phyloP scores from a whole-genome alignment of 2,888 invertebrate species.

The Sturmia bella region DNA sequence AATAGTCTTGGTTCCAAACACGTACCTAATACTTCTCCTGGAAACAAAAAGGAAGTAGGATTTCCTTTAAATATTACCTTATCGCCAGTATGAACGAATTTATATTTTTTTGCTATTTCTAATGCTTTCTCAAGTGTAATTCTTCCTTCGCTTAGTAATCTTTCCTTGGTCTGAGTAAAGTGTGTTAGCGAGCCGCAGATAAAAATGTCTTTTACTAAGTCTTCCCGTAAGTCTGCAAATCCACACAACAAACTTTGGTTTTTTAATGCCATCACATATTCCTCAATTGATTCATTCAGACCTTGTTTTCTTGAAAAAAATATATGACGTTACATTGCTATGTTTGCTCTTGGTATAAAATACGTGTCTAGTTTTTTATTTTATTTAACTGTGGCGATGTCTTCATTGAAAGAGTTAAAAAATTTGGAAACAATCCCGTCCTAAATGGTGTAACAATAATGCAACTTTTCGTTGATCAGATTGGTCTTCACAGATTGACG shows the following conservation, averaged over 20 bases:
- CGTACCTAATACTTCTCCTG: conserved; percentile 33
- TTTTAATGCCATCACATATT: conserved; percentile 12
- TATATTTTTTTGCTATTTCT: conserved; percentile 3
- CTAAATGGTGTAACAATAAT: conserved; percentile 48
- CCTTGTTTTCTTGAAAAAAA: conserved; percentile 34
- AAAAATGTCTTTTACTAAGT: conserved; percentile 10
- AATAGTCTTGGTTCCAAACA: conserved; percentile 32
- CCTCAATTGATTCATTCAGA: conserved; percentile 13
- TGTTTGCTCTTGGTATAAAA: conserved; percentile 69
- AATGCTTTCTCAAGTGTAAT: conserved; percentile 11
- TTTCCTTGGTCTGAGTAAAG: conserved; percentile 2
- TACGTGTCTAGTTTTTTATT: conserved; percentile 45
- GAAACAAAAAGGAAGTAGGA: conserved; percentile 40
- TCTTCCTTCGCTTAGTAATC: conserved; percentile 14
- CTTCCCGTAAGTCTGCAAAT: conserved; percentile 12
- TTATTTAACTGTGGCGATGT: conserved; percentile 54
- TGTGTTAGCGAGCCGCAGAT: background rate
- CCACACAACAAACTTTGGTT: conserved; percentile 19
- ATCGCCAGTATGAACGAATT: conserved; percentile 18
- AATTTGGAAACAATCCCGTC: conserved; percentile 45
- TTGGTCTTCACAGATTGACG: conserved; percentile 51
- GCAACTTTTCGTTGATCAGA: conserved; percentile 11
- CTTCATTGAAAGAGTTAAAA: conserved; percentile 68
- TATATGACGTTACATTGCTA: too few species aligned
- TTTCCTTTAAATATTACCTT: conserved; percentile 41